phyloP scores from a whole-genome alignment of 35 echinoderm and acorn worm species.

The Anneissia japonica region DNA sequence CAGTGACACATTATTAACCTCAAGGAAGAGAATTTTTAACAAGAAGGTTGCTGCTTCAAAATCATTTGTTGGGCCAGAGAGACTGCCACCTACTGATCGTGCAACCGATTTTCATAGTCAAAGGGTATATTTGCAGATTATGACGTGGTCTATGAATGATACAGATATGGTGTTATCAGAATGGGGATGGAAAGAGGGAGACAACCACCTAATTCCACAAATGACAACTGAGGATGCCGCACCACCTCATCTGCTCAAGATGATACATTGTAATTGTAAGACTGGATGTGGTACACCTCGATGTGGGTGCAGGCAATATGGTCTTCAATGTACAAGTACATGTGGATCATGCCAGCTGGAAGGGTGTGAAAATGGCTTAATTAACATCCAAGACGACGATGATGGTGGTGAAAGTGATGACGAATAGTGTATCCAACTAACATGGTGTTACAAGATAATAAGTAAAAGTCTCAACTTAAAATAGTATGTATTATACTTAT shows the following conservation, averaged over 20 bases:
- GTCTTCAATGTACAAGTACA: background rate
- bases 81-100: conserved; percentile 33
- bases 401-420: too few species aligned
- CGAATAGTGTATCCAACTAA: too few species aligned
- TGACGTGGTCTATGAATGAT: background rate
- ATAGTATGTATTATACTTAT: too few species aligned
- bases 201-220: background rate
- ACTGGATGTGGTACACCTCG: background rate
- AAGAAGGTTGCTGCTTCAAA: conserved; percentile 21
- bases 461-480: too few species aligned
- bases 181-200: conserved; percentile 18
- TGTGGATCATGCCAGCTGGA: conserved; percentile 10
- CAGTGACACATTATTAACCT: conserved; percentile 2
- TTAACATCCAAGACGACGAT: too few species aligned
- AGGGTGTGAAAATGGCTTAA: conserved; percentile 8
- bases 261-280: conserved; percentile 20
- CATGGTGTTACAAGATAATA: too few species aligned
- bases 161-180: conserved; percentile 13
- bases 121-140: conserved; percentile 24
- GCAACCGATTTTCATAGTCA: conserved; percentile 20
- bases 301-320: conserved; percentile 19
- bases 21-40: background rate
- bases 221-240: background rate
- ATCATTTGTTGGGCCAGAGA: conserved; percentile 39
- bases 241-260: background rate